Evolutionary conservation across 2,888 invertebrate species (phyloP).

Genomic region (Nasonia oneida): DNA sequence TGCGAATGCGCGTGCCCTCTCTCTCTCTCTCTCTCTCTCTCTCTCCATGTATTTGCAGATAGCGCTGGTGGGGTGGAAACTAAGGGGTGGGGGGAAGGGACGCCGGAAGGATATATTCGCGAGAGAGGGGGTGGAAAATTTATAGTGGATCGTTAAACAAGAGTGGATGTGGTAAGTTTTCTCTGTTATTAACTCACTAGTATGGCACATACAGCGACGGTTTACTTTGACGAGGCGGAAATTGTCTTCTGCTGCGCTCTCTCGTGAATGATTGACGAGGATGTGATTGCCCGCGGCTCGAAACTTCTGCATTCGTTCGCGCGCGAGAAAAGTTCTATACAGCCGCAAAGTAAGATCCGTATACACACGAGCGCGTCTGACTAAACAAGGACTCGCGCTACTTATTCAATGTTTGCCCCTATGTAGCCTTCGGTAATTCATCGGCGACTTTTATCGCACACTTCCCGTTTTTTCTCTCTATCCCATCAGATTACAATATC

Average conservation of each 20-base stretch:
- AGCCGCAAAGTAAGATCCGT: background rate
- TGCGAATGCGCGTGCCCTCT: background rate
- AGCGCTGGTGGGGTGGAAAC: background rate
- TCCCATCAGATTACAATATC: conserved; percentile 4
- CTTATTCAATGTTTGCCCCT: background rate
- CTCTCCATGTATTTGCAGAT: background rate
- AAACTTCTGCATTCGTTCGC: background rate
- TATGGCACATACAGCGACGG: background rate
- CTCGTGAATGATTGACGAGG: background rate
- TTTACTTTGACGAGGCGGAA: conserved; percentile 26
- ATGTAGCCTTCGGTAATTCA: background rate
- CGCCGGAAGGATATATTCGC: background rate
- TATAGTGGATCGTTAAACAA: conserved; percentile 28
- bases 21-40: background rate
- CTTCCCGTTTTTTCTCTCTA: background rate
- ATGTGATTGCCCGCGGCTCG: background rate
- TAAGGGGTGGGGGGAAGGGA: background rate
- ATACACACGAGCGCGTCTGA: background rate
- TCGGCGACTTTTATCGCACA: background rate
- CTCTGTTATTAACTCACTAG: conserved; percentile 21
- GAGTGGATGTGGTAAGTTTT: conserved; percentile 34
- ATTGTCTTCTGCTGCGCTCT: background rate
- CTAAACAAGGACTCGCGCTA: background rate
- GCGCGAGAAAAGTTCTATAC: background rate
- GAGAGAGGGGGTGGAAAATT: conserved; percentile 16